phyloP scores from a whole-genome alignment of 2,888 invertebrate genomes.

The Steinernema carpocapsae region DNA sequence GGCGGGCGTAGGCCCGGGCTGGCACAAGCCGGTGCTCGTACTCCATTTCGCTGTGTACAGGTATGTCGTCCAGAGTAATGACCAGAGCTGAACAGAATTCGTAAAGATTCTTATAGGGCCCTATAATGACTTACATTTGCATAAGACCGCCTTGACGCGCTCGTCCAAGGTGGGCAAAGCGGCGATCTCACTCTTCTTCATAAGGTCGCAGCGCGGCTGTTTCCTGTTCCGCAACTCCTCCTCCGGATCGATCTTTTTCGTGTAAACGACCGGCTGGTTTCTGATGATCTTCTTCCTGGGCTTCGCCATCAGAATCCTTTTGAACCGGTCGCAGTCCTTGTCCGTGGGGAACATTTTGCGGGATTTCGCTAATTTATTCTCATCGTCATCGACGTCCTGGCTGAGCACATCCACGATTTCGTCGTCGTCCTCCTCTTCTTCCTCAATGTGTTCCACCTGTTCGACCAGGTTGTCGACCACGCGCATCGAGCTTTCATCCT shows the following conservation, averaged over 20 bases:
- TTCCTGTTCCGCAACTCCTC: not conserved
- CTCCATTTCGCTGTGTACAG: not conserved
- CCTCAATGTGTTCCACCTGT: not conserved
- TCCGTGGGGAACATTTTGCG: not conserved
- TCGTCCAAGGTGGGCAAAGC: not conserved
- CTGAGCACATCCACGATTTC: not conserved
- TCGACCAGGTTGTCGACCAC: not conserved
- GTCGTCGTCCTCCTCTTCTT: not conserved
- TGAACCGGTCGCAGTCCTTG: not conserved
- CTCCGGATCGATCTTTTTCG: not conserved
- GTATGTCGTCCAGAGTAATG: not conserved
- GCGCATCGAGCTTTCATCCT: not conserved
- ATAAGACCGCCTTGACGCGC: not conserved
- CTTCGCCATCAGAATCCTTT: not conserved
- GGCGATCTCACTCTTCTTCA: conserved; percentile 18
- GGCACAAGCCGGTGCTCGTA: not conserved
- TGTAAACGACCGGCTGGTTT: not conserved
- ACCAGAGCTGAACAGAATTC: not conserved
- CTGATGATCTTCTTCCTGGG: not conserved
- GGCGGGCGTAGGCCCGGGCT: not conserved
- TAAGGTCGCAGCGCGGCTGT: not conserved
- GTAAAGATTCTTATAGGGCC: not conserved
- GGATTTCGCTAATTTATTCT: not conserved
- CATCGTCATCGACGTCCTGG: too few species aligned
- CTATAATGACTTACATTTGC: not conserved